Conservation (phyloP, 2,797 vertebrate genomes). For the Pogonophryne albipinna region DNA sequence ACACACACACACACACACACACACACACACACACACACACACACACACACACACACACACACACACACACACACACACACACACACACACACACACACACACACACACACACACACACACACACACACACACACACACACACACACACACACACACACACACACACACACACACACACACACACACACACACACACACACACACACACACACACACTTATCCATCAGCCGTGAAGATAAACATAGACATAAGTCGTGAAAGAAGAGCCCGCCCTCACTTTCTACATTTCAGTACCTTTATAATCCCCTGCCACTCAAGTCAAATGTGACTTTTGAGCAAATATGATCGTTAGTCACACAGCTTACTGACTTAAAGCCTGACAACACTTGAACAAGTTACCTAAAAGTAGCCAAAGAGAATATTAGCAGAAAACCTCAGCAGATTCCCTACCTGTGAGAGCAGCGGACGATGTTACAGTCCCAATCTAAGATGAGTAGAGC, state of each 20-base stretch:
- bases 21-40: slow-evolving; percentile 6
- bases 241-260: slow-evolving; percentile 70
- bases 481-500: slow-evolving; percentile 36
- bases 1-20: slow-evolving; percentile 19
- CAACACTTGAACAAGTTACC: slow-evolving; percentile 23
- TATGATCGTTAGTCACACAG: slow-evolving; percentile 15
- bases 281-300: slow-evolving; percentile 63
- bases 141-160: not conserved
- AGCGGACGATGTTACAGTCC: slow-evolving; percentile 36
- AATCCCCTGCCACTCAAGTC: slow-evolving; percentile 47
- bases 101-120: no score
- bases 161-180: slow-evolving; percentile 14
- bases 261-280: slow-evolving; percentile 51
- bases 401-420: slow-evolving; percentile 31
- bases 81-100: slow-evolving; percentile 9
- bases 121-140: slow-evolving; percentile 13
- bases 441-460: slow-evolving; percentile 75
- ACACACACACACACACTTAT: slow-evolving; percentile 19
- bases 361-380: slow-evolving; percentile 14
- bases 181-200: slow-evolving; percentile 14
- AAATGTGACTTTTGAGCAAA: slow-evolving; percentile 33
- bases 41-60: slow-evolving; percentile 6
- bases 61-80: not conserved
- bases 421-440: slow-evolving; percentile 33
- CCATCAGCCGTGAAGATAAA: slow-evolving; percentile 57